Evolutionary conservation across 1,140 invertebrate genomes (phyloP), one percentile per base, ranked within the genome.

Genomic region (Augochlora pura): DNA sequence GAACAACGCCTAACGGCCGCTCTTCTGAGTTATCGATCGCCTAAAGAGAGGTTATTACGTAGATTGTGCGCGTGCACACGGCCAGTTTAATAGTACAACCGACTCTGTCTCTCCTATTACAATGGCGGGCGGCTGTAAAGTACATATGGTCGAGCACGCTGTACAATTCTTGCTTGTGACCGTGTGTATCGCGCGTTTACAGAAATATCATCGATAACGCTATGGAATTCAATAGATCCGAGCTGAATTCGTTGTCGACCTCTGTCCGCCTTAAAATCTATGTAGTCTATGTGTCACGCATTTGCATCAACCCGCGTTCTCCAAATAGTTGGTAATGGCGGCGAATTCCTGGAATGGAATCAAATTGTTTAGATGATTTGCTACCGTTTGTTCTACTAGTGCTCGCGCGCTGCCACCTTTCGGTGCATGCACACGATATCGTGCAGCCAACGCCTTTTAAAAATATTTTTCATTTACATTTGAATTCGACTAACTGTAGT

Each of bases 11-110:
- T 42, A 52, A 39, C 54, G 1, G n/a, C 57, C 27, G 39, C 57
- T 72, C 39, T 46, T 60, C 23, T 49, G 9, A 21, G 42, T 46
- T 80, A 77, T 49, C 66, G 49, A 54, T 39, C 32, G 39, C 16
- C 21, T 54, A 60, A 77, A 79, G 81, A 73, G 68, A 65, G 81
- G 74, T 83, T 83, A 79, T 83, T 76, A 72, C 81, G 81, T 71
- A 60, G 66, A 67, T 49, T 71, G 75, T 71, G 75, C 62, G 68
- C 68, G 64, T 72, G 49, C 66, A 77, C 39, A 77, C 39, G 39
- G 64, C 64, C 39, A 5, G 63, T 66, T 66, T 46, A 66, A 66
- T 66, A 42, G 64, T 49, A 10, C 39, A 14, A 10, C 64, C n/a
- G 39, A 42, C 18, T 10, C 63, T 32, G 62, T 10, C 39, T 46